Conservation (phyloP, 1,140 invertebrate genomes). For the Drosophila tristis region DNA sequence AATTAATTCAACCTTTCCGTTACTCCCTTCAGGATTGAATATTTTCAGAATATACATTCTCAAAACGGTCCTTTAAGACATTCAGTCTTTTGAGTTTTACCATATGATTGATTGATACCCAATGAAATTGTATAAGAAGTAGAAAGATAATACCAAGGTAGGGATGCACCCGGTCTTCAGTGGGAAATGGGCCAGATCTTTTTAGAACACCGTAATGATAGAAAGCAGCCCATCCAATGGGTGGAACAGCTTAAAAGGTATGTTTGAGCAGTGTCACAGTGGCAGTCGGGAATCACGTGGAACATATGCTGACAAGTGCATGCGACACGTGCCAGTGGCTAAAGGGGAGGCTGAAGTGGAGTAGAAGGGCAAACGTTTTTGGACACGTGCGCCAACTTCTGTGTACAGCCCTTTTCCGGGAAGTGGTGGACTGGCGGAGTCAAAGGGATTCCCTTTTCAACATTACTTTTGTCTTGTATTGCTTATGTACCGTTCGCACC, state of each 20-base stretch:
- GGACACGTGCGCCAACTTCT: constrained; percentile 77
- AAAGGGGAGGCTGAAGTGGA: constrained; percentile 21
- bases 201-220: constrained; percentile 39
- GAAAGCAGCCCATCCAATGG: constrained; percentile 1
- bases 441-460: no score
- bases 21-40: no score
- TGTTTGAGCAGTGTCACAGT: constrained; percentile 34
- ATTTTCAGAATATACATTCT: no score
- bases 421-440: not conserved
- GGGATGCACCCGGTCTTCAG: constrained; percentile 14
- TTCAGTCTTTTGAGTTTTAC: no score
- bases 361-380: constrained; percentile 66
- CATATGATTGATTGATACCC: no score
- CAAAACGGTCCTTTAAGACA: no score
- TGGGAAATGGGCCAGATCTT: not conserved
- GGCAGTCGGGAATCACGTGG: constrained; percentile 60
- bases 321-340: constrained; percentile 40
- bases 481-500: no score
- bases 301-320: constrained; percentile 78
- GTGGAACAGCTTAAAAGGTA: not conserved
- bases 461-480: no score
- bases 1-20: no score
- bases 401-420: constrained; percentile 50
- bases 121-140: no score
- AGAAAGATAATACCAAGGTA: constrained; percentile 7